These are phyloP conservation scores for Ancistrus triradiatus DNA, from an alignment of 2,113 vertebrate species.

Conservation along the genomic window DNA sequence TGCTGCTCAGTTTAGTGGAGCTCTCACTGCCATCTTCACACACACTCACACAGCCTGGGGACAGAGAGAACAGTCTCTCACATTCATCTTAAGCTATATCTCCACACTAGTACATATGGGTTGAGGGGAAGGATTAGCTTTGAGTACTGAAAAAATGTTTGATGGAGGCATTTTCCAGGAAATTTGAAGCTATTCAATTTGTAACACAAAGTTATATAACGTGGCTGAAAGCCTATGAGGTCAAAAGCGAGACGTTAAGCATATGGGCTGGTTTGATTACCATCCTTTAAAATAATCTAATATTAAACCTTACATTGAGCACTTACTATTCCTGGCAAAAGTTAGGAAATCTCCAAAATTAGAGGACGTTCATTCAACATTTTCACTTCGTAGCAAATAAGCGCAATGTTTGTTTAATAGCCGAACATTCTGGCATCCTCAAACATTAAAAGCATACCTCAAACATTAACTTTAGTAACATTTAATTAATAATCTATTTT, in stretches of 20 bases:
- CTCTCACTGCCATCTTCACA: slow-evolving; percentile 7
- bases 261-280: too few relatives aligned
- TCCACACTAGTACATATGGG: neutral
- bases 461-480: too few relatives aligned
- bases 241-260: neutral
- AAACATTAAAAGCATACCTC: too few relatives aligned
- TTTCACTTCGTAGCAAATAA: too few relatives aligned
- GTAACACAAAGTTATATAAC: too few relatives aligned
- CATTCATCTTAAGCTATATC: slow-evolving; percentile 11
- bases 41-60: slow-evolving; percentile 34
- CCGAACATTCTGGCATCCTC: too few relatives aligned
- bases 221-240: neutral
- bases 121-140: neutral
- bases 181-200: neutral
- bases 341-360: too few relatives aligned
- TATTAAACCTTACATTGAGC: too few relatives aligned
- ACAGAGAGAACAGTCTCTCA: slow-evolving; percentile 26
- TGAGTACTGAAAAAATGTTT: neutral
- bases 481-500: too few relatives aligned
- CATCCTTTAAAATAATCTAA: neutral
- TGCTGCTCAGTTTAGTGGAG: slow-evolving; percentile 17
- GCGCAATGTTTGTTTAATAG: too few relatives aligned
- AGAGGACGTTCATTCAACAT: too few relatives aligned
- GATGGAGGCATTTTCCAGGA: neutral
- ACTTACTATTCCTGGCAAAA: too few relatives aligned